phyloP scores from a whole-genome alignment of 1,140 invertebrate species.

The Nomia melanderi region DNA sequence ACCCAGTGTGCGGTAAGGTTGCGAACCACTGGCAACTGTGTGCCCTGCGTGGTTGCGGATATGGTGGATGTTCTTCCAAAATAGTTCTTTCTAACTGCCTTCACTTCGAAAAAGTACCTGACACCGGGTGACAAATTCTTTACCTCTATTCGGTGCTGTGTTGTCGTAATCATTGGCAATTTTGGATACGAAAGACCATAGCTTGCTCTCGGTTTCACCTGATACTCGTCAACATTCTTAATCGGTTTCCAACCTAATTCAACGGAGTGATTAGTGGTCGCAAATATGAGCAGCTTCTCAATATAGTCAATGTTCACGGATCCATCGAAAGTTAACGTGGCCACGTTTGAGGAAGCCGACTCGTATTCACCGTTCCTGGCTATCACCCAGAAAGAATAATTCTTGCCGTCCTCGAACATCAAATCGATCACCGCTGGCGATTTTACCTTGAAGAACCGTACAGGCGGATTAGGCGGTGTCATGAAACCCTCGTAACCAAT shows the following conservation, averaged over 20 bases:
- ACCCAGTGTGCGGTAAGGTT: constrained; percentile 80
- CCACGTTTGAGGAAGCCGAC: constrained; percentile 83
- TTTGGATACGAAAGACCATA: constrained; percentile 80
- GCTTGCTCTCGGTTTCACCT: constrained; percentile 80
- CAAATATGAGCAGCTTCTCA: constrained; percentile 80
- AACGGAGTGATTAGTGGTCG: constrained; percentile 80
- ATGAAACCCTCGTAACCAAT: constrained; percentile 85
- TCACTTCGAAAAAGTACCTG: constrained; percentile 83
- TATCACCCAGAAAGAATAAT: constrained; percentile 90
- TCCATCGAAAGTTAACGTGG: constrained; percentile 83
- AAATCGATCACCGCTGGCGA: constrained; percentile 81
- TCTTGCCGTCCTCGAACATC: constrained; percentile 83
- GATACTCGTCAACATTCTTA: constrained; percentile 84
- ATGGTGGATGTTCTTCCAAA: constrained; percentile 82
- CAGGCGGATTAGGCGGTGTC: constrained; percentile 81
- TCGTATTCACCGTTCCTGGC: constrained; percentile 84
- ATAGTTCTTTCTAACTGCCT: constrained; percentile 83
- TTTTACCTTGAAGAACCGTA: constrained; percentile 70
- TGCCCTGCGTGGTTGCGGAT: constrained; percentile 81
- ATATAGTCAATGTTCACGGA: constrained; percentile 84
- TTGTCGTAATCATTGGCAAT: constrained; percentile 71
- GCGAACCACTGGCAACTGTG: constrained; percentile 79
- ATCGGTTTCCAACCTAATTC: constrained; percentile 84
- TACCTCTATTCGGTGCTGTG: constrained; percentile 80
- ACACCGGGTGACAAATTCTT: constrained; percentile 83